These are phyloP conservation scores for Lasioglossum baleicum DNA, from an alignment of 1,140 invertebrate genomes.

Conservation along the genomic window DNA sequence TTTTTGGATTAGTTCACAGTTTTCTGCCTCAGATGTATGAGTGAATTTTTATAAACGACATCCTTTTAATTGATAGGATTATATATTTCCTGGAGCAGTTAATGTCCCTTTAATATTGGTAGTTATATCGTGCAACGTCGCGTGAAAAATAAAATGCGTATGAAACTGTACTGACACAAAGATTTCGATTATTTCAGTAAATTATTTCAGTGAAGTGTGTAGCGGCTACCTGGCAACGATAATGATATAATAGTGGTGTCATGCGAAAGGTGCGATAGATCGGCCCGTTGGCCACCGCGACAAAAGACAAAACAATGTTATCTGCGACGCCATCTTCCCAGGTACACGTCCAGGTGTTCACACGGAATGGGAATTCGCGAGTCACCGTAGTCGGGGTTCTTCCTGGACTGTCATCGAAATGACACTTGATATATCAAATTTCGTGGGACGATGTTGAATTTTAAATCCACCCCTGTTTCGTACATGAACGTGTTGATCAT, in stretches of 20 bases:
- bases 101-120: not conserved
- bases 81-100: not conserved
- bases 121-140: not conserved
- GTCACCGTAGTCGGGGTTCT: constrained; percentile 38
- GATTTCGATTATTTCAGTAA: not conserved
- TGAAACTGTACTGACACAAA: not conserved
- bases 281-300: constrained; percentile 44
- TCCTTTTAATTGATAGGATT: too few species aligned
- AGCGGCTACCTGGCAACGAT: constrained; percentile 50
- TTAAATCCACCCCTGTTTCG: not conserved
- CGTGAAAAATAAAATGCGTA: not conserved
- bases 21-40: too few species aligned
- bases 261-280: constrained; percentile 61
- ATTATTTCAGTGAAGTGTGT: constrained; percentile 1
- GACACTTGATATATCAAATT: not conserved
- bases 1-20: too few species aligned
- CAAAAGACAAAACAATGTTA: constrained; percentile 67
- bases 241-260: constrained; percentile 61
- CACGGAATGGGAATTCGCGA: constrained; percentile 68
- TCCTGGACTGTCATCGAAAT: constrained; percentile 5
- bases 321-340: constrained; percentile 60
- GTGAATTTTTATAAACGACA: too few species aligned
- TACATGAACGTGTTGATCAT: too few species aligned
- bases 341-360: constrained; percentile 62
- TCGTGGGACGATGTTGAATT: not conserved